phyloP scores from a whole-genome alignment of 1,140 invertebrate species.

The Drosophila bocki region DNA sequence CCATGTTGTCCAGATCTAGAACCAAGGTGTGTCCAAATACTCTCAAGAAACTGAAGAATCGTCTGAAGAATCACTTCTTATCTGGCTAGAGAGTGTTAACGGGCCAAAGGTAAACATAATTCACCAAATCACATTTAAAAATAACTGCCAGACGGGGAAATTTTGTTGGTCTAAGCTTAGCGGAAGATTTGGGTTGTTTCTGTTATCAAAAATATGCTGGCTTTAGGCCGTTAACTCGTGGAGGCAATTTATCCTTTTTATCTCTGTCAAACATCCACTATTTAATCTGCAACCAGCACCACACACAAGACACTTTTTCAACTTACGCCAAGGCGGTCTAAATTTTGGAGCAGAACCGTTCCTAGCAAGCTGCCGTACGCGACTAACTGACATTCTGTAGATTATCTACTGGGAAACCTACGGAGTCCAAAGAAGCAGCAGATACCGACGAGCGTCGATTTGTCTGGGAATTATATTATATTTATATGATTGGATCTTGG shows the following conservation, averaged over 20 bases:
- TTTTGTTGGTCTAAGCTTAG: constrained; percentile 8
- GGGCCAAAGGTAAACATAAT: constrained; percentile 12
- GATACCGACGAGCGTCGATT: background rate
- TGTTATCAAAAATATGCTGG: constrained; percentile 1
- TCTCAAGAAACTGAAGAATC: constrained; percentile 13
- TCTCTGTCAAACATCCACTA: constrained; percentile 35
- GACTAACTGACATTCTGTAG: constrained; percentile 60
- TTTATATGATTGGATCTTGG: background rate
- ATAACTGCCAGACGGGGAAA: constrained; percentile 9
- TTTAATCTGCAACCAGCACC: constrained; percentile 34
- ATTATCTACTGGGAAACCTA: constrained; percentile 62
- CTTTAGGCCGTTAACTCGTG: constrained; percentile 7
- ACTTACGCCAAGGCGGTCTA: constrained; percentile 1
- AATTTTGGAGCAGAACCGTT: constrained; percentile 25
- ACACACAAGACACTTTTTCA: constrained; percentile 9
- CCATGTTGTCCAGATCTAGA: background rate
- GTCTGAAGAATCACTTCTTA: constrained; percentile 19
- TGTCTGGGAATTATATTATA: too few species aligned
- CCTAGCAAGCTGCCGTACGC: constrained; percentile 28
- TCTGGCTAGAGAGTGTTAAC: constrained; percentile 28
- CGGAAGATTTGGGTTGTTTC: constrained; percentile 1
- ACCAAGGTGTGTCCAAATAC: constrained; percentile 28
- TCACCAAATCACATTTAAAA: constrained; percentile 16
- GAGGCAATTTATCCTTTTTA: constrained; percentile 27
- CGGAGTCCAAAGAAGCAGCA: background rate